These are phyloP conservation scores for Drosophila algonquin DNA, from an alignment of 2,888 invertebrate genomes.

Conservation along the genomic window DNA sequence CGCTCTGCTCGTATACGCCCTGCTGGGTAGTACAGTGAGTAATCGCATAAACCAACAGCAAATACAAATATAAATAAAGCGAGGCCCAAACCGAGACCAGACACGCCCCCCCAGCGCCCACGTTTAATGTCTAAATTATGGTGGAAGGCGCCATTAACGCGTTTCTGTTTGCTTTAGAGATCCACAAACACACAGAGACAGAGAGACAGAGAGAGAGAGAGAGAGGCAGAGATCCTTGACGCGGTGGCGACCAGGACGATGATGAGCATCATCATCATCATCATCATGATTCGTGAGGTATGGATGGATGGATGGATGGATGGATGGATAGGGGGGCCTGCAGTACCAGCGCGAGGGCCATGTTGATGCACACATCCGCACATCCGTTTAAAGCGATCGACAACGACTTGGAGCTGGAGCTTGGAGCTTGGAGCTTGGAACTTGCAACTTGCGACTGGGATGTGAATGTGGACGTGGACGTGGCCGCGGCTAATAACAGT, in stretches of 20 bases:
- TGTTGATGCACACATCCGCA: conserved; percentile 51
- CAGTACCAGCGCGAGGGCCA: conserved; percentile 21
- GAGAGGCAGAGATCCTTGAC: not conserved
- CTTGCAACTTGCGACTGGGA: not conserved
- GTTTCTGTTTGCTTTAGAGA: conserved; percentile 56
- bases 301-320: not conserved
- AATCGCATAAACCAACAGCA: conserved; percentile 37
- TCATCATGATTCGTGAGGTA: conserved; percentile 11
- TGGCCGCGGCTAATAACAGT: conserved; percentile 78
- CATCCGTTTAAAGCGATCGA: conserved; percentile 60
- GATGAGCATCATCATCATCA: conserved; percentile 34
- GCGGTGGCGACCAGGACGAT: conserved; percentile 23
- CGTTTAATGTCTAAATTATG: conserved; percentile 73
- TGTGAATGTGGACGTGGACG: conserved; percentile 34
- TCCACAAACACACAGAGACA: not conserved
- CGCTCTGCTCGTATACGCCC: not conserved
- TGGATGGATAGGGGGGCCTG: not conserved
- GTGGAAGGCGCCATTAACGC: conserved; percentile 60
- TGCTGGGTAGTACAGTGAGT: conserved; percentile 22
- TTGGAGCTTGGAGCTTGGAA: not conserved
- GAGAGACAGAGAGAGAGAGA: not conserved
- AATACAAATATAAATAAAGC: not conserved
- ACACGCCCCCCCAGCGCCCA: conserved; percentile 52
- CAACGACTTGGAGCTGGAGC: not conserved
- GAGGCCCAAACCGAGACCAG: conserved; percentile 8